Conservation (phyloP, 2,113 vertebrate species). For the Platichthys stellatus region DNA sequence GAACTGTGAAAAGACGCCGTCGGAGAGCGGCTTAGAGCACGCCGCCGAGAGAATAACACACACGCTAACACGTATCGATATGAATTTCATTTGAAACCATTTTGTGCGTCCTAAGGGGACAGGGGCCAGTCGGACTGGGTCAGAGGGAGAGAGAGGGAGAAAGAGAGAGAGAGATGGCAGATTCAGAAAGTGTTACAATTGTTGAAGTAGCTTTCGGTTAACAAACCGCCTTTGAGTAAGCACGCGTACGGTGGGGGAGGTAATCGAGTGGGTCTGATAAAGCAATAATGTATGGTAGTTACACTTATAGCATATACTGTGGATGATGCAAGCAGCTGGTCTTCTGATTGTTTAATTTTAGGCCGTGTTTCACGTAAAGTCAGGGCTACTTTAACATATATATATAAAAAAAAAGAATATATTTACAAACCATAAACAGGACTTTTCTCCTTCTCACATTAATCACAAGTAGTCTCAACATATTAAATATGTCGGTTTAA, state of each 20-base stretch:
- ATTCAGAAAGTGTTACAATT: constrained; percentile 45
- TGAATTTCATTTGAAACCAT: constrained; percentile 64
- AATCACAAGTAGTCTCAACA: constrained; percentile 80
- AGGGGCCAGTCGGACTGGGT: constrained; percentile 40
- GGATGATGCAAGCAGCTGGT: constrained; percentile 73
- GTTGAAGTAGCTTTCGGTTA: constrained; percentile 58
- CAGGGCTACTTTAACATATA: constrained; percentile 68
- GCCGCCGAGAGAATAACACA: constrained; percentile 52
- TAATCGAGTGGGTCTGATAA: constrained; percentile 53
- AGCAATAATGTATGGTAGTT: constrained; percentile 65
- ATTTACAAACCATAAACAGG: constrained; percentile 82
- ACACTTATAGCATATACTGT: constrained; percentile 63
- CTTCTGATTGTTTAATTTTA: constrained; percentile 78
- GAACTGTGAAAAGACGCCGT: constrained; percentile 75
- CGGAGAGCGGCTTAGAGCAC: constrained; percentile 67
- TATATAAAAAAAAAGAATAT: constrained; percentile 65
- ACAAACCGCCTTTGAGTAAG: constrained; percentile 54
- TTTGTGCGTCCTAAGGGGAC: constrained; percentile 43
- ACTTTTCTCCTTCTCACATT: constrained; percentile 79
- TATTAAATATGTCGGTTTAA: constrained; percentile 78
- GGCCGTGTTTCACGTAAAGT: constrained; percentile 69
- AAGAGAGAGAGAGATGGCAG: constrained; percentile 25
- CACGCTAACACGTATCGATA: constrained; percentile 55
- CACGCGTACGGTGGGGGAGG: constrained; percentile 37
- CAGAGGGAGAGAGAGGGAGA: constrained; percentile 14